Base-by-base conservation (phyloP, 2,113 vertebrate species). In the Canis aureus region DNA sequence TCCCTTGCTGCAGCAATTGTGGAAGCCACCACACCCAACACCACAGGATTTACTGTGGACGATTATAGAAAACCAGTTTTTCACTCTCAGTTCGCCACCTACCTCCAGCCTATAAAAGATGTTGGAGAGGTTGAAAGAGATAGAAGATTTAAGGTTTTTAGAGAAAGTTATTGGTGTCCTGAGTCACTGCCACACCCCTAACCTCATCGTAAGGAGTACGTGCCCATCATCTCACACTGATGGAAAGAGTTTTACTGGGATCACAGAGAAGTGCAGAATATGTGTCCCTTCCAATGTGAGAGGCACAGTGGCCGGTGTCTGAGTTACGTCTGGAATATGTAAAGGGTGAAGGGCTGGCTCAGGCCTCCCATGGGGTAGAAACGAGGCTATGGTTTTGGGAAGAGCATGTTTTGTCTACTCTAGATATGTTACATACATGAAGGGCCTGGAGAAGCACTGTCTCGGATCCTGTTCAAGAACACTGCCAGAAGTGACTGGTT, bases 51-150 rank as follows among this genome's bases (percentile, higher is more conserved):
- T 94, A 55, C 67, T 66, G 25, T 25, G 22, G 20, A 35, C 79
- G 38, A 73, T 83, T 64, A 2, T 76, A 94, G 69, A 82, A 83
- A 96, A 93, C 10, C 16, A 84, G 35, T 49, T 81, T 83, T 91
- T 67, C 23, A 55, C 15, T 16, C 82, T 67, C 22, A 55, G 32
- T 53, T 95, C 38, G 60, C 49, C 82, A 95, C 38, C 49, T 22
- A 49, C 71, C 71, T 59, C 79, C 82, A 95, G 49, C 35, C 91
- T 95, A 55, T 29, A 20, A 76, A 92, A 69, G 74, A 79, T 60
- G 25, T 55, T 81, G 67, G 35, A 91, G 69, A 92, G 35, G 11
- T 5, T 71, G 20, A 66, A 78, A 87, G 71, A 29, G 8, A 89
- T 1, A 76, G 66, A 1, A 32, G 17, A 73, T 2, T 79, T 12